These are phyloP conservation scores for Ageneiosus marmoratus DNA, from an alignment of 2,113 vertebrate species.

Conservation along the genomic window DNA sequence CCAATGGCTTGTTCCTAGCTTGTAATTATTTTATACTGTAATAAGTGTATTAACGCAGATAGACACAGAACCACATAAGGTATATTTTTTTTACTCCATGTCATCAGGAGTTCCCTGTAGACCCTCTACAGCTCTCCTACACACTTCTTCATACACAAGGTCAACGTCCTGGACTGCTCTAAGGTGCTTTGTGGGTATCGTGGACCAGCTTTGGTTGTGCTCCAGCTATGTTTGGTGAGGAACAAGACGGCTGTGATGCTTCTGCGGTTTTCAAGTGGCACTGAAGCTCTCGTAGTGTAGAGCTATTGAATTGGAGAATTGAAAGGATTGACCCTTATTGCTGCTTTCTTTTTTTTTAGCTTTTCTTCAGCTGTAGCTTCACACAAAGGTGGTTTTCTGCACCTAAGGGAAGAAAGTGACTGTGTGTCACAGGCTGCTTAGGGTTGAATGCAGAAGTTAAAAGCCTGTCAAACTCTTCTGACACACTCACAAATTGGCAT, in stretches of 20 bases:
- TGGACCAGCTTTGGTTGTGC: neutral
- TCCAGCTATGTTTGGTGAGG: neutral
- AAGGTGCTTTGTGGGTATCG: neutral
- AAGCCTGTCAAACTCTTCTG: constrained; percentile 47
- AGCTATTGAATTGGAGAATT: neutral
- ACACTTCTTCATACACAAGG: neutral
- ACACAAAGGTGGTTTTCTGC: neutral
- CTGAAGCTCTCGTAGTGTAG: neutral
- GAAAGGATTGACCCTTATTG: constrained; percentile 22
- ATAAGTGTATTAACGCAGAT: neutral
- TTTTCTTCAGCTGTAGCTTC: neutral
- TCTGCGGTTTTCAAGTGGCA: neutral
- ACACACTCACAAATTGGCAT: constrained; percentile 47
- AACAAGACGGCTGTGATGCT: neutral
- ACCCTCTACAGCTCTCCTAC: neutral
- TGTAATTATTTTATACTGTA: too few species aligned
- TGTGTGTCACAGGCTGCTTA: constrained; percentile 16
- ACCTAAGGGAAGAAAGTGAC: neutral
- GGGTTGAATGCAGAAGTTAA: constrained; percentile 47
- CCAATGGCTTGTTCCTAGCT: too few species aligned
- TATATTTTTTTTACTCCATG: neutral
- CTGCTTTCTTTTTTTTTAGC: neutral
- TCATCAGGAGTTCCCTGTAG: neutral
- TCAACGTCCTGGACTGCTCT: neutral
- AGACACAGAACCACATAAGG: neutral